Conservation (phyloP, 1,140 invertebrate species). For the Solenopsis invicta region DNA sequence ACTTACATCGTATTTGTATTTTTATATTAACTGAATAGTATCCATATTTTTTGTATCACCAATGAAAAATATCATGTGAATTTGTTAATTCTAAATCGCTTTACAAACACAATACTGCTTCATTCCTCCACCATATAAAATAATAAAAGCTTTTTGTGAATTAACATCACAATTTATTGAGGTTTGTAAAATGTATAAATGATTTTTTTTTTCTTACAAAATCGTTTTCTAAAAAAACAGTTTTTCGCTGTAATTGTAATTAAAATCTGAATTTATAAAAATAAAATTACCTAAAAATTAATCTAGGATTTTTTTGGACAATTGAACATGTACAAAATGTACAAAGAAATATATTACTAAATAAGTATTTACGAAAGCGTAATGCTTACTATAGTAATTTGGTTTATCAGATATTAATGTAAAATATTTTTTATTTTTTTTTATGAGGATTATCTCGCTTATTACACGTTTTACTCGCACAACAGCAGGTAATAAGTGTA, state of each 20-base stretch:
- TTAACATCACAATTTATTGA: neutral
- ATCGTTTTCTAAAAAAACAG: neutral
- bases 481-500: conserved; percentile 12
- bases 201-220: neutral
- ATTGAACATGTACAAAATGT: conserved; percentile 53
- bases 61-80: neutral
- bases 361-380: neutral
- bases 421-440: neutral
- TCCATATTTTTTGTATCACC: neutral
- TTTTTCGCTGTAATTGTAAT: neutral
- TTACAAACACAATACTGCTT: conserved; percentile 33
- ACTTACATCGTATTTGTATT: neutral
- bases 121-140: neutral
- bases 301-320: conserved; percentile 32
- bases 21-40: neutral
- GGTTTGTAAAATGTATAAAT: neutral
- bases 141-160: conserved; percentile 9
- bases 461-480: neutral
- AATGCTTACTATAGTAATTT: neutral
- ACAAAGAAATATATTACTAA: conserved; percentile 28
- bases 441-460: conserved; percentile 7
- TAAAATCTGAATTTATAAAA: neutral
- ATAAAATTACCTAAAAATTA: neutral
- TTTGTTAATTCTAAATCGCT: conserved; percentile 20
- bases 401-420: conserved; percentile 5